Evolutionary conservation across 2,797 vertebrate species (phyloP), one percentile per base, ranked within the genome.

Genomic region (Helicolenus hilgendorfi): DNA sequence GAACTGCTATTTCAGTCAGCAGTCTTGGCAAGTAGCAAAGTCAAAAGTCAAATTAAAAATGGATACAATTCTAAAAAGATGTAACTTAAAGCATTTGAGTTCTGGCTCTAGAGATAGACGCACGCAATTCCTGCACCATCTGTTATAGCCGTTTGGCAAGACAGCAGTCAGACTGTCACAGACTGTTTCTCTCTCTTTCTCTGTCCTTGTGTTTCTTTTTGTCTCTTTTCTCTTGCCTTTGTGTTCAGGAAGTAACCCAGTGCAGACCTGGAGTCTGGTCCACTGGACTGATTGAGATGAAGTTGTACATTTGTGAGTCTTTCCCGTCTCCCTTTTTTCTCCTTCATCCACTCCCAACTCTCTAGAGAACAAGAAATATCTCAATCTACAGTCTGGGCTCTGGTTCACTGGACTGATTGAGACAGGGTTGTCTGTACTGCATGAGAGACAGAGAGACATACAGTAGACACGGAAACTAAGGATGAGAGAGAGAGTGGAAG

Each of bases 391-490:
- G 73, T 74, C 36, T 62, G 84, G 78, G 86, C 79, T 85, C 49
- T 76, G 75, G 72, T 89, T 89, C 85, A 58, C 81, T 83, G 86
- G 68, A 63, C 85, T 89, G 89, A 86, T 92, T 84, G 85, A 88
- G 86, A 86, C 70, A 11, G 67, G 41, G 45, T 77, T 58, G 56
- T 83, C 65, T 78, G 84, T 74, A 63, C 53, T 53, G 58, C 65
- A 31, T 41, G 67, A 65, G 74, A 76, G 69, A 64, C 7, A 82
- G 59, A 11, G 68, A 62, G 69, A 82, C 14, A 41, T n/a, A 14
- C 22, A 59, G 76, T 31, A 26, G 79, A 83, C 18, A 64, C 53
- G 35, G 62, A 75, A 85, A 73, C 73, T 31, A 33, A 69, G 59
- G 58, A 76, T 27, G 11, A 65, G 75, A 59, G 55, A 79, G 11